Evolutionary conservation across 2,888 invertebrate species (phyloP).

Genomic region (Eubasilissa splendida): DNA sequence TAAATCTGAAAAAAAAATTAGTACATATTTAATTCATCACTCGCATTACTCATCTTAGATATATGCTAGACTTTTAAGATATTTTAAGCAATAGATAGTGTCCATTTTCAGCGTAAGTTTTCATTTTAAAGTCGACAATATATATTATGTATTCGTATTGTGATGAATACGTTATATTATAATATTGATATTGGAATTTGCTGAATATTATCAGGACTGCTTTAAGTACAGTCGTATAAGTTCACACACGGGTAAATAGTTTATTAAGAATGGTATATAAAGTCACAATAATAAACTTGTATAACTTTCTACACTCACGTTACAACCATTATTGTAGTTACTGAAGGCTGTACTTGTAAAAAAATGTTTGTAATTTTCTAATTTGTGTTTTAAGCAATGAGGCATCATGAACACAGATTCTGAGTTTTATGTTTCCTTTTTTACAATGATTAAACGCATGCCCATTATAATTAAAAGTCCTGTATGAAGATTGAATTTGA

Average conservation of each 20-base stretch:
- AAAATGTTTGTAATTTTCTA: conserved; percentile 17
- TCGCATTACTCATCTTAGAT: conserved; percentile 13
- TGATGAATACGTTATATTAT: conserved; percentile 3
- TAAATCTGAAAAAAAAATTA: no score
- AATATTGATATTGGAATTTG: conserved; percentile 17
- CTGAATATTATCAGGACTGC: conserved; percentile 31
- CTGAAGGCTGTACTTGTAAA: conserved; percentile 27
- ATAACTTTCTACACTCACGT: conserved; percentile 19
- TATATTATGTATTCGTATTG: conserved; percentile 1
- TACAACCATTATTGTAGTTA: conserved; percentile 21
- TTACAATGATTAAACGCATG: no score
- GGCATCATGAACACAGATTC: no score
- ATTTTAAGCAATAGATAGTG: conserved; percentile 31
- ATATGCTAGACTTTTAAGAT: conserved; percentile 28
- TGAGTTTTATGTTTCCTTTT: no score
- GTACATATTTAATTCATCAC: no score
- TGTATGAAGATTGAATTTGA: no score
- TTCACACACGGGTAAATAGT: conserved; percentile 38
- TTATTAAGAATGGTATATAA: conserved; percentile 20
- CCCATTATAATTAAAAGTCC: no score
- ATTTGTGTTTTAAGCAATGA: conserved; percentile 1
- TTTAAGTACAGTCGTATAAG: conserved; percentile 32
- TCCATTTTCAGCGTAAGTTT: conserved; percentile 34
- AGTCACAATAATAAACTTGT: neutral
- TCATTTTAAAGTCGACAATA: conserved; percentile 8